Evolutionary conservation across 2,888 invertebrate genomes (phyloP), one percentile per base, ranked within the genome.

Genomic region (Sesia bembeciformis): DNA sequence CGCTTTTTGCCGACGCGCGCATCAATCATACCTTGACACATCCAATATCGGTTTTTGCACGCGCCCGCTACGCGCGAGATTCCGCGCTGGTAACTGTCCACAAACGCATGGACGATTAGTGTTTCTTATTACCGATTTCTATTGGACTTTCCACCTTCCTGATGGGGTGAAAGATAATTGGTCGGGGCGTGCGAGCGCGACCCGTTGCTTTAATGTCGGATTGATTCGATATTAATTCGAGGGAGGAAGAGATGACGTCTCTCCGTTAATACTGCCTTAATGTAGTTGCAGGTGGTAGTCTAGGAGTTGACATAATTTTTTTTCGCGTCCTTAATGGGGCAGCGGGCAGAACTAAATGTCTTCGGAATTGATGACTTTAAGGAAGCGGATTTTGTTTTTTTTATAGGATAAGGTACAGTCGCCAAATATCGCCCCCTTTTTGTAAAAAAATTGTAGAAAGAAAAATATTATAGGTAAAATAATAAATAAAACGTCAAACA

Each of bases 151-250:
- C 82, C 82, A 83, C 81, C 78, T 83, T 78, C 73, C 76, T 86
- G 83, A 85, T 86, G 84, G 85, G 85, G 86, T 86, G 84, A 84
- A 79, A 84, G 82, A 84, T 84, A 84, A 87, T 85, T 81, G 78
- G 70, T 63, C 68, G 76, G 84, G 84, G 84, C 85, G 86, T 84
- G 85, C 76, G 84, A 85, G 77, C 78, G 85, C 76, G 84, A 85
- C 78, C 78, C 78, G 84, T 84, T 74, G 74, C 71, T 71, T 72
- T 85, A 85, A 88, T 87, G 87, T 74, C 72, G 78, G 76, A 84
- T 81, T 88, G 86, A 88, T 88, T 87, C 76, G 88, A 88, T 84
- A 88, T 88, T 87, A 87, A 88, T 87, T 83, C 70, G 81, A 81
- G 74, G 74, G 74, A 71, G 73, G 75, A 74, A 73, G 72, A 52